Percentiles rank a stretch among this genome's conserved stretches.
Evolutionary conservation across 2,888 invertebrate species (phyloP).

Genomic region (Cheilosia vulpina): DNA sequence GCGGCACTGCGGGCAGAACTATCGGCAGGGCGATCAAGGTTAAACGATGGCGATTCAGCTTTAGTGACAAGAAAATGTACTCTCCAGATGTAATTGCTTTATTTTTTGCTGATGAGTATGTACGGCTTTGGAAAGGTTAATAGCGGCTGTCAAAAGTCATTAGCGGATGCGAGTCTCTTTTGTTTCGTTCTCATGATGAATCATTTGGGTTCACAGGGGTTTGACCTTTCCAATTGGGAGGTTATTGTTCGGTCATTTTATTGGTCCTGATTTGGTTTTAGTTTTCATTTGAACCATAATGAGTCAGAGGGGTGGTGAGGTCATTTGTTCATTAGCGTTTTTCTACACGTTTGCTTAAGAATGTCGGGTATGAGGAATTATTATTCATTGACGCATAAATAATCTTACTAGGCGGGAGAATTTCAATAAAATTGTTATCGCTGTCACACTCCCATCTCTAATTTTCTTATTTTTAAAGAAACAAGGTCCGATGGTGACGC

Average conservation of each 20-base stretch:
- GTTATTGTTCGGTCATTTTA: not conserved
- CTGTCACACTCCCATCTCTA: too few species aligned
- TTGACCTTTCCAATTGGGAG: constrained; percentile 17
- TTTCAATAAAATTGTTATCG: too few species aligned
- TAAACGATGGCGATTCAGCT: constrained; percentile 17
- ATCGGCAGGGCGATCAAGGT: constrained; percentile 20
- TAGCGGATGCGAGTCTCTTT: constrained; percentile 1
- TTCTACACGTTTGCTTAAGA: too few species aligned
- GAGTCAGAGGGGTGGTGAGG: too few species aligned
- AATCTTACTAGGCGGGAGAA: too few species aligned
- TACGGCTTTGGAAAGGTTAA: constrained; percentile 25
- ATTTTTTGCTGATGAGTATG: constrained; percentile 27
- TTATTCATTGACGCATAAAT: too few species aligned
- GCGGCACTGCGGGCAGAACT: not conserved
- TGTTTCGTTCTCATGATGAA: constrained; percentile 8
- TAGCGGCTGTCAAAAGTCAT: constrained; percentile 15
- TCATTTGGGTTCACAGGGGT: constrained; percentile 6
- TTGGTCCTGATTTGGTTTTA: too few species aligned
- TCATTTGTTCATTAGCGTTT: too few species aligned
- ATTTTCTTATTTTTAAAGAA: too few species aligned
- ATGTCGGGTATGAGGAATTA: too few species aligned
- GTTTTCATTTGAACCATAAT: too few species aligned
- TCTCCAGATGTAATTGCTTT: constrained; percentile 44
- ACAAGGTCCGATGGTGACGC: too few species aligned
- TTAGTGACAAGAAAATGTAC: constrained; percentile 50